A percentile compares a stretch with the other conserved stretches of the same genome.
phyloP scores from a whole-genome alignment of 2,797 vertebrate genomes.

The Xerus rutilus region DNA sequence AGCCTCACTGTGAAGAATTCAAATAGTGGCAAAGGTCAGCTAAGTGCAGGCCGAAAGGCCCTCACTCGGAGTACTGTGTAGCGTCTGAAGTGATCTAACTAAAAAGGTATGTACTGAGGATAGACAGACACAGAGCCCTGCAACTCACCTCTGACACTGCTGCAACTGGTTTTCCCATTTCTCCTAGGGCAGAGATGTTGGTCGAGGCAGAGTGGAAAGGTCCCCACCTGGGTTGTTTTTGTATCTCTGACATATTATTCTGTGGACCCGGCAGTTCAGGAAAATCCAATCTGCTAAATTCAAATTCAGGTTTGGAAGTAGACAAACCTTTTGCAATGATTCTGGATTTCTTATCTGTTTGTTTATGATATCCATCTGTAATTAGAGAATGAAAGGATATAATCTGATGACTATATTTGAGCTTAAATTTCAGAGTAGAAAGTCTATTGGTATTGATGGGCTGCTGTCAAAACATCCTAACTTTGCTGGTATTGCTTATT shows the following conservation, averaged over 20 bases:
- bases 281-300: conserved; percentile 92
- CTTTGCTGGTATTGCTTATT: not conserved
- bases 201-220: conserved; percentile 54
- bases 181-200: conserved; percentile 37
- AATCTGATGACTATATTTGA: not conserved
- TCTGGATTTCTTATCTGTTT: conserved; percentile 83
- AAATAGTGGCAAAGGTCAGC: not conserved
- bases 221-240: conserved; percentile 71
- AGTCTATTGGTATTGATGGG: not conserved
- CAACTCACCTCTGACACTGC: conserved; percentile 75
- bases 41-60: not conserved
- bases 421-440: not conserved
- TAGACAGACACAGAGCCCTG: fast-evolving
- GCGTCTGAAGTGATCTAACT: not conserved
- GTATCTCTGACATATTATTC: conserved; percentile 58
- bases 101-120: not conserved
- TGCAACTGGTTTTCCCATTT: conserved; percentile 45
- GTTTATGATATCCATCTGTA: conserved; percentile 83
- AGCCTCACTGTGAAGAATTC: not conserved
- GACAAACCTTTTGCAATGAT: conserved; percentile 71
- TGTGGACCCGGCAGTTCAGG: conserved; percentile 87
- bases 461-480: not conserved
- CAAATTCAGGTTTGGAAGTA: conserved; percentile 85
- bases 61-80: no score
- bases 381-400: conserved; percentile 68